Evolutionary conservation across 2,888 invertebrate species (phyloP).

Genomic region (Rhamnusium bicolor): DNA sequence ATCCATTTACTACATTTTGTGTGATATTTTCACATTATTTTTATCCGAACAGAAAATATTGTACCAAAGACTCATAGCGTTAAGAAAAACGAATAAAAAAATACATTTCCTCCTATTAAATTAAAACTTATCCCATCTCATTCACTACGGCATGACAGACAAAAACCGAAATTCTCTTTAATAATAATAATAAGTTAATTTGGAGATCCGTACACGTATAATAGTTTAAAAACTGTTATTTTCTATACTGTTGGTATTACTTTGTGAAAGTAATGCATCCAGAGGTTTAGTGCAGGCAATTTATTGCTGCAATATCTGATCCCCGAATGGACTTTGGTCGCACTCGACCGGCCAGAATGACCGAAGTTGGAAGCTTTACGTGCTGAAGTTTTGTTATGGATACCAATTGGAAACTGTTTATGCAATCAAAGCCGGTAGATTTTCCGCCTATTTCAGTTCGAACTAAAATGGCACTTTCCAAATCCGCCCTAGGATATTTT

Average conservation of each 20-base stretch:
- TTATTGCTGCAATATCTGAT: conserved; percentile 59
- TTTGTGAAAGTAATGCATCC: conserved; percentile 57
- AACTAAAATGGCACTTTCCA: conserved; percentile 49
- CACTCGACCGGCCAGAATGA: conserved; percentile 57
- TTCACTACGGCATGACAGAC: not conserved
- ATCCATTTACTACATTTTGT: not conserved
- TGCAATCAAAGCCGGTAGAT: conserved; percentile 60
- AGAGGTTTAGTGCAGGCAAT: conserved; percentile 55
- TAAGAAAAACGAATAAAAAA: not conserved
- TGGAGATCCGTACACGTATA: conserved; percentile 18
- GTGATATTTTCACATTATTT: not conserved
- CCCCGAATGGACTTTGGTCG: conserved; percentile 59
- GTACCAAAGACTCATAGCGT: not conserved
- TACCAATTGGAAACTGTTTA: conserved; percentile 62
- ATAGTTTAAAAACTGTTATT: conserved; percentile 44
- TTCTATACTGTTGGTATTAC: conserved; percentile 41
- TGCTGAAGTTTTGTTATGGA: conserved; percentile 59
- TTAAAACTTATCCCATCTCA: conserved; percentile 1
- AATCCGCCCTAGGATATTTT: conserved; percentile 40
- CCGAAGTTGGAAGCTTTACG: conserved; percentile 60
- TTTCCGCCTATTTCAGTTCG: conserved; percentile 59
- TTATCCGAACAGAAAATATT: not conserved
- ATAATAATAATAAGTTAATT: conserved; percentile 3
- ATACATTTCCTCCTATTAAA: not conserved
- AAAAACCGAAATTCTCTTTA: not conserved